Conservation (phyloP, 2,113 vertebrate genomes). For the Scatophagus argus region DNA sequence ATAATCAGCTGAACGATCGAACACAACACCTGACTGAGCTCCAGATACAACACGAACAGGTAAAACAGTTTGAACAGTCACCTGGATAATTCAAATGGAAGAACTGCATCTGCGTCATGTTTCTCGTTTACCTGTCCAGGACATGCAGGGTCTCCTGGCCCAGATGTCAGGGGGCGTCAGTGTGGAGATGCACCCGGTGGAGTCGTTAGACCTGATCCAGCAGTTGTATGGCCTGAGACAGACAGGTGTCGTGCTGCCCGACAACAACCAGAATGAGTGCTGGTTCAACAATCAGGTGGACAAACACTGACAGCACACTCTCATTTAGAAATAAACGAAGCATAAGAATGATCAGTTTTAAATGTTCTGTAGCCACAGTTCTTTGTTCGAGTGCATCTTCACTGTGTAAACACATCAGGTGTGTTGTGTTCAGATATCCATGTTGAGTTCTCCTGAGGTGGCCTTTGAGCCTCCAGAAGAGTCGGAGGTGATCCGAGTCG, state of each 20-base stretch:
- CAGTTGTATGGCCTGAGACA: constrained; percentile 36
- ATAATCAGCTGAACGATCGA: neutral
- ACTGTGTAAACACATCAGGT: neutral
- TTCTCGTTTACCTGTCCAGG: constrained; percentile 30
- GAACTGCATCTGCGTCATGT: neutral
- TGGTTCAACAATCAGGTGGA: constrained; percentile 28
- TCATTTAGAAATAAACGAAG: constrained; percentile 5
- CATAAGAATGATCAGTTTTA: neutral
- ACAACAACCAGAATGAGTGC: neutral
- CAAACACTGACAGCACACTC: neutral
- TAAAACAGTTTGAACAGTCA: neutral
- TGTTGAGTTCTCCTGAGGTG: neutral
- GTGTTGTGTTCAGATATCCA: constrained; percentile 25
- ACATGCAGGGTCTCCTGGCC: constrained; percentile 16
- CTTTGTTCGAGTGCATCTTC: neutral
- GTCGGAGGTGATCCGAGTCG: neutral
- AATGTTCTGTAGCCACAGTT: neutral
- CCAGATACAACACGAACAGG: constrained; percentile 36
- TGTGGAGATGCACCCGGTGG: neutral
- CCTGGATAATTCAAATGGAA: neutral
- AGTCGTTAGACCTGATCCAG: constrained; percentile 28
- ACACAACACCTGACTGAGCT: constrained; percentile 8
- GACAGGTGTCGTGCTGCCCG: neutral
- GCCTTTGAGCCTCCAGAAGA: neutral
- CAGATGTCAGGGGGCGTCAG: neutral